Percentiles rank a stretch among this genome's conserved stretches.
These are phyloP conservation scores for Apocheima hispidaria DNA, from an alignment of 2,888 invertebrate genomes.

Conservation along the genomic window DNA sequence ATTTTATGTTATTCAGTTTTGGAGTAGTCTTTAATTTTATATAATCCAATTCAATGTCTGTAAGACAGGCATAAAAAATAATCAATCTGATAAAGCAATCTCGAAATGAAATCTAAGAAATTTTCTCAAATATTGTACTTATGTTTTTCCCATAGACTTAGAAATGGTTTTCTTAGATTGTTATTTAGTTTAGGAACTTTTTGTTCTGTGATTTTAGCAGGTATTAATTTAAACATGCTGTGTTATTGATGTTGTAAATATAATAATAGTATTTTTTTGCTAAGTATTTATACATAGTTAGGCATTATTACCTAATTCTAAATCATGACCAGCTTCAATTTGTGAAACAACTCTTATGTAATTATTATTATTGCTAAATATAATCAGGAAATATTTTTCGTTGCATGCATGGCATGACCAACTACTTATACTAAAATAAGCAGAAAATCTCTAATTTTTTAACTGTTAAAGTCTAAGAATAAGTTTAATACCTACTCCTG, in stretches of 20 bases:
- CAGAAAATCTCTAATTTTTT: neutral
- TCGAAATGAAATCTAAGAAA: slow-evolving; percentile 36
- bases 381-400: neutral
- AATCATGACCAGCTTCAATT: neutral
- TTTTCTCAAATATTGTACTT: slow-evolving; percentile 11
- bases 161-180: slow-evolving; percentile 48
- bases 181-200: slow-evolving; percentile 40
- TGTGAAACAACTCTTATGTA: neutral
- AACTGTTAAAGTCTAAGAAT: neutral
- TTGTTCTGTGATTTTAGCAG: slow-evolving; percentile 66
- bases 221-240: slow-evolving; percentile 51
- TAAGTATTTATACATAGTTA: slow-evolving; percentile 33
- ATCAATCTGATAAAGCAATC: slow-evolving; percentile 37
- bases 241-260: slow-evolving; percentile 45
- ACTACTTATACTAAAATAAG: neutral
- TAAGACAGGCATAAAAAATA: neutral
- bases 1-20: neutral
- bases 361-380: neutral
- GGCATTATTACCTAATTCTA: slow-evolving; percentile 10
- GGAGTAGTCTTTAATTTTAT: neutral
- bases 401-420: neutral
- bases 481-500: neutral
- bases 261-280: slow-evolving; percentile 28
- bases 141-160: no score
- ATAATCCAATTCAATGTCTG: neutral